Evolutionary conservation across 2,888 invertebrate genomes (phyloP).

Genomic region (Stomorhina lunata): DNA sequence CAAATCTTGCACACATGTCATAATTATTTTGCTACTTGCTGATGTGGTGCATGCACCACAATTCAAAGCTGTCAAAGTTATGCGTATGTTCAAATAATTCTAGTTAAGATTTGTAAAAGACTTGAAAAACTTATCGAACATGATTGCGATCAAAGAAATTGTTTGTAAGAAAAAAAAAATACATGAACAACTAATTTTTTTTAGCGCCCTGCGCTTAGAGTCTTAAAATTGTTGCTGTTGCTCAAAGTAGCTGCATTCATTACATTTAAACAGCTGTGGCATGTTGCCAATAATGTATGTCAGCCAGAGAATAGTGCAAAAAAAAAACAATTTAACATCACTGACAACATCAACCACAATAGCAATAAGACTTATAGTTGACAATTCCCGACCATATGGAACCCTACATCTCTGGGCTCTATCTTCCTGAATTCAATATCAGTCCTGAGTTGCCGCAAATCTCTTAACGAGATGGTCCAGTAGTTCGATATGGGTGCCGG

Average conservation of each 20-base stretch:
- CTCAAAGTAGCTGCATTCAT: slow-evolving; percentile 49
- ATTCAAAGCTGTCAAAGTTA: slow-evolving; percentile 49
- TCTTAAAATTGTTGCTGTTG: background rate
- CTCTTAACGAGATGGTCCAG: too few species aligned
- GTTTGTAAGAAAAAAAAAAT: slow-evolving; percentile 4
- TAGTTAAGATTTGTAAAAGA: slow-evolving; percentile 1
- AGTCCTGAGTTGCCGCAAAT: too few species aligned
- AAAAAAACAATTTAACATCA: background rate
- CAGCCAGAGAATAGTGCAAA: slow-evolving; percentile 44
- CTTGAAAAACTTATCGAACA: slow-evolving; percentile 7
- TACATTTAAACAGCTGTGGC: slow-evolving; percentile 58
- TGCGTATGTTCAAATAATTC: slow-evolving; percentile 5
- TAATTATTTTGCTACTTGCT: slow-evolving; percentile 57
- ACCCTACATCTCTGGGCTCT: too few species aligned
- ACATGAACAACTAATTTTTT: slow-evolving; percentile 25
- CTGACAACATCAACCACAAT: slow-evolving; percentile 7
- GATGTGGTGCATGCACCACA: background rate
- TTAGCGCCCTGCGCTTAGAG: slow-evolving; percentile 61
- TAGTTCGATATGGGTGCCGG: too few species aligned
- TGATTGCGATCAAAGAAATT: slow-evolving; percentile 47
- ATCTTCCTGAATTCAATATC: too few species aligned
- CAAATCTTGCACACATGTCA: slow-evolving; percentile 54
- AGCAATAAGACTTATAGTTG: slow-evolving; percentile 26
- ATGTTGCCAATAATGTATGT: slow-evolving; percentile 63
- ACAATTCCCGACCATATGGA: too few species aligned